A percentile compares a stretch with the other conserved stretches of the same genome.
Conservation (phyloP, 2,113 vertebrate species). For the Ophiodon elongatus region DNA sequence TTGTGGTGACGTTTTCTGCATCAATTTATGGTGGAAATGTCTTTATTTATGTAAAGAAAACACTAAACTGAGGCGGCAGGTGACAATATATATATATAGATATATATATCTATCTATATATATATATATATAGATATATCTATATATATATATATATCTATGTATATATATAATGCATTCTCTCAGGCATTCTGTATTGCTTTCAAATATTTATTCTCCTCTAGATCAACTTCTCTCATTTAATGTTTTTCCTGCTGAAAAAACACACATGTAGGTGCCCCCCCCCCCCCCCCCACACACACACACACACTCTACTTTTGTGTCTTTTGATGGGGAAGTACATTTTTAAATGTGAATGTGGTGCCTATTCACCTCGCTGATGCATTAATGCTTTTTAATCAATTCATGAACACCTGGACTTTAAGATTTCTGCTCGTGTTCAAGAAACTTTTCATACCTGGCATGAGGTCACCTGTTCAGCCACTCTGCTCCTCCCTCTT, state of each 20-base stretch:
- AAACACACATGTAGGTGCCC: no score
- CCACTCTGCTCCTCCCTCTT: no score
- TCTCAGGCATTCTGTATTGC: background rate
- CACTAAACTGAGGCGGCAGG: background rate
- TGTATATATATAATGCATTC: background rate
- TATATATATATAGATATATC: no score
- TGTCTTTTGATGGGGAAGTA: background rate
- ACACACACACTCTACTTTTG: background rate
- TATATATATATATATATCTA: no score
- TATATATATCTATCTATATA: no score
- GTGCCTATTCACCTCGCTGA: background rate
- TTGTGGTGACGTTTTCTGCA: background rate
- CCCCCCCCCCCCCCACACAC: no score
- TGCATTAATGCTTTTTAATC: background rate
- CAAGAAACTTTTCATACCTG: background rate
- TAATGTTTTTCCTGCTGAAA: no score
- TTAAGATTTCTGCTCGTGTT: background rate
- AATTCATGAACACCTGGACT: background rate
- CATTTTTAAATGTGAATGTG: background rate
- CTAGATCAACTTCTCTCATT: background rate
- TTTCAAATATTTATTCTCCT: background rate
- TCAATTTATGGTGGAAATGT: background rate
- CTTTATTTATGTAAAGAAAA: background rate
- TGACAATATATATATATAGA: background rate
- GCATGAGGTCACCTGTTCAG: no score